Evolutionary conservation across 1,140 invertebrate genomes (phyloP).

Genomic region (Episyrphus balteatus): DNA sequence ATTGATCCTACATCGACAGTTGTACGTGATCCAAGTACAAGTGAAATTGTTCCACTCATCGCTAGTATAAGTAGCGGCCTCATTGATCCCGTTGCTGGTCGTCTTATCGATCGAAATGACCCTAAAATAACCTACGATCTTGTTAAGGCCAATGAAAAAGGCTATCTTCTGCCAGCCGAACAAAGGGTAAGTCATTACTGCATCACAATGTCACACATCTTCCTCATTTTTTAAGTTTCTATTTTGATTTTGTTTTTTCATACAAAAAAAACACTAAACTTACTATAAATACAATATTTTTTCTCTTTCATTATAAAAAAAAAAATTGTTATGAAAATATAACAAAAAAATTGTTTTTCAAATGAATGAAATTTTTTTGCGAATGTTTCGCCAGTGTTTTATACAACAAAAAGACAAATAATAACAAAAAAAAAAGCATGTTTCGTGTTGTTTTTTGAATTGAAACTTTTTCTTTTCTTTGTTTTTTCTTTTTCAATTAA

Average conservation of each 20-base stretch:
- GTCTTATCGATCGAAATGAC: constrained; percentile 52
- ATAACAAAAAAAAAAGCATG: too few relatives aligned
- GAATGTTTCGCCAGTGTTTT: too few relatives aligned
- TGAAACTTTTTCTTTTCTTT: constrained; percentile 3
- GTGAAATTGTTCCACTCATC: constrained; percentile 61
- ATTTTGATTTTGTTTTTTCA: constrained; percentile 3
- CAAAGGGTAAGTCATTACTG: constrained; percentile 68
- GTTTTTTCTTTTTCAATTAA: constrained; percentile 21
- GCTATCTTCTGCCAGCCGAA: constrained; percentile 78
- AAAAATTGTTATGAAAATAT: constrained; percentile 1
- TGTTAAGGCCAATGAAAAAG: constrained; percentile 74
- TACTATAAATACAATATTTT: constrained; percentile 10
- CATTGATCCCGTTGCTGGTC: constrained; percentile 63
- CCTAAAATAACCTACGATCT: constrained; percentile 62
- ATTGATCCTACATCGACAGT: constrained; percentile 76
- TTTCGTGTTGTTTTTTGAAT: background rate
- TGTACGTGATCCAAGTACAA: constrained; percentile 66
- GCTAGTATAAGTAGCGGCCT: constrained; percentile 66
- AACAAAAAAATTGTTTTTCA: too few relatives aligned
- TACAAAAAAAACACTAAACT: constrained; percentile 10
- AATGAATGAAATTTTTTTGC: too few relatives aligned
- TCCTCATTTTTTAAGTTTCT: constrained; percentile 2
- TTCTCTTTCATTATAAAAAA: background rate
- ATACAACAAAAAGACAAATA: too few relatives aligned
- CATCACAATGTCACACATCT: background rate